phyloP scores from a whole-genome alignment of 2,113 vertebrate species.

The Tupaia tana region DNA sequence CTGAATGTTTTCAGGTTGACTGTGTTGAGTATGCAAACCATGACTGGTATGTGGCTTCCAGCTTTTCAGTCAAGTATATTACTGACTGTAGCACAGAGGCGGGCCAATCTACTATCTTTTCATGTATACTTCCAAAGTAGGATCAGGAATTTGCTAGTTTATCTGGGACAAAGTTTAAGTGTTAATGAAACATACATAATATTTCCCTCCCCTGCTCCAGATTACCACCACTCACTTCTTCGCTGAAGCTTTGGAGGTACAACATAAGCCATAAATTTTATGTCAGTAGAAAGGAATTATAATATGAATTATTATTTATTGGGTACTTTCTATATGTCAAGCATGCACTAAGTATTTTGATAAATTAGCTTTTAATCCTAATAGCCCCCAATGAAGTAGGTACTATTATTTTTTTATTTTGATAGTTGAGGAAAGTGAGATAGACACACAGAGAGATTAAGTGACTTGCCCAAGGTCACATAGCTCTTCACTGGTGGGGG shows the following conservation, averaged over 20 bases:
- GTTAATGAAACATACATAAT: conserved; percentile 15
- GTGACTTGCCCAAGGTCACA: conserved; percentile 11
- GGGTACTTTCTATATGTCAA: neutral
- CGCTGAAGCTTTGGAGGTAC: neutral
- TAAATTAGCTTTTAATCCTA: neutral
- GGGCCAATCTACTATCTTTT: neutral
- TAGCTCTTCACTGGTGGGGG: neutral
- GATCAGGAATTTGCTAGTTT: conserved; percentile 30
- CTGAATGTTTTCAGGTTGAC: too few relatives aligned
- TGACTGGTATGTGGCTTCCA: too few relatives aligned
- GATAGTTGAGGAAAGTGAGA: neutral
- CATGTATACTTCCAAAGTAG: neutral
- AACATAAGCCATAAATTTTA: neutral
- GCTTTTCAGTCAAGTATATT: too few relatives aligned
- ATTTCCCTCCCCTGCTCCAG: neutral
- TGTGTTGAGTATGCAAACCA: too few relatives aligned
- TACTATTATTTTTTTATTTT: conserved; percentile 40
- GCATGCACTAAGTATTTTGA: conserved; percentile 1
- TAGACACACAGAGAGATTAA: conserved; percentile 20
- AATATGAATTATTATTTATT: conserved; percentile 10
- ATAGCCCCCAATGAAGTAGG: neutral
- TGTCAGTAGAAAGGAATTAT: neutral
- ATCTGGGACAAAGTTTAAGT: neutral
- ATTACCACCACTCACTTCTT: conserved; percentile 7
- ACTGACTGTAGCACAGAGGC: too few relatives aligned